phyloP scores from a whole-genome alignment of 2,113 vertebrate genomes.

The Salvator merianae region DNA sequence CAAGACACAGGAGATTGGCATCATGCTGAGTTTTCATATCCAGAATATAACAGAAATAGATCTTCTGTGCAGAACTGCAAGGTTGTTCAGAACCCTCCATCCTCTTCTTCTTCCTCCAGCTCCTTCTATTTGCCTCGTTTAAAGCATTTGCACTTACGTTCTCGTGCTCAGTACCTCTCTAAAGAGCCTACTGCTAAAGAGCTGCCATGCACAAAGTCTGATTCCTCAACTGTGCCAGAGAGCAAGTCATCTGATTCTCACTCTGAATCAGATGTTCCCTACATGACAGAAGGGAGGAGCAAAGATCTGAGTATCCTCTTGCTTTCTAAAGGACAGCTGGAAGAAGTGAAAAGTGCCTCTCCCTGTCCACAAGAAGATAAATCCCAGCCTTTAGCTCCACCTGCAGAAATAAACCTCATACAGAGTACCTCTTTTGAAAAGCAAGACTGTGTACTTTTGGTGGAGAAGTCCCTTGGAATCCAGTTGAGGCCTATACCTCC shows the following conservation, averaged over 20 bases:
- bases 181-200: background rate
- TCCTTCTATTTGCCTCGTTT: background rate
- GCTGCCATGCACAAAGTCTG: fast-evolving
- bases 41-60: background rate
- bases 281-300: background rate
- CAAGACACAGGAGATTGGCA: background rate
- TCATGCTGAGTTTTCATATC: background rate
- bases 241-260: background rate
- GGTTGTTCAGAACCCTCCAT: no score
- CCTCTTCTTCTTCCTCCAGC: background rate
- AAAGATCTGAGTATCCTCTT: fast-evolving
- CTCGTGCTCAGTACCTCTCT: background rate
- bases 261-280: background rate
- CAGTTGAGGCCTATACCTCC: background rate
- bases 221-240: background rate
- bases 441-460: background rate
- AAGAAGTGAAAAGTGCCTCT: background rate
- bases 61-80: no score
- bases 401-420: background rate
- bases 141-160: background rate
- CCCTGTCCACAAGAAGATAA: background rate
- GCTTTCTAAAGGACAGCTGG: background rate
- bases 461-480: constrained; percentile 7
- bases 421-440: background rate
- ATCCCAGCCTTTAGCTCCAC: background rate